A percentile compares a stretch with the other conserved stretches of the same genome.
Evolutionary conservation across 2,888 invertebrate genomes (phyloP).

Genomic region (Chymomyza amoena): DNA sequence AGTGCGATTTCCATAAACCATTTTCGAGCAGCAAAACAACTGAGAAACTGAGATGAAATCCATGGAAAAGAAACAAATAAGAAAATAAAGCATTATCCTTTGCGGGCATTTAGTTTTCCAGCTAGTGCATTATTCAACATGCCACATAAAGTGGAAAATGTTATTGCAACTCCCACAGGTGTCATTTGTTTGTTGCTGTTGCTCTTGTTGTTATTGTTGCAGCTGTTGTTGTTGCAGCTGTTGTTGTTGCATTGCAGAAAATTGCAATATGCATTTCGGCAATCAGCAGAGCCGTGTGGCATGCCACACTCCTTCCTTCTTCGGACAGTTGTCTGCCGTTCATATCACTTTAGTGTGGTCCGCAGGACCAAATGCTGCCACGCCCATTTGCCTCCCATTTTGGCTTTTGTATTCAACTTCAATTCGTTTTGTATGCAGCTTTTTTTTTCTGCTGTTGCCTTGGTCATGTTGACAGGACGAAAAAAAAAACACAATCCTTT

Average conservation of each 20-base stretch:
- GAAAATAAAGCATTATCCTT: background rate
- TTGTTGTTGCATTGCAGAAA: background rate
- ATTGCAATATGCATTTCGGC: background rate
- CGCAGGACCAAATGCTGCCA: background rate
- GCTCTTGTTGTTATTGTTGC: background rate
- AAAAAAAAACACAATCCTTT: background rate
- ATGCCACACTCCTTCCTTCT: background rate
- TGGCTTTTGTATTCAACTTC: conserved; percentile 22
- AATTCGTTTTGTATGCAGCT: conserved; percentile 17
- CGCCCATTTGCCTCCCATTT: conserved; percentile 5
- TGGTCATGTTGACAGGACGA: conserved; percentile 6
- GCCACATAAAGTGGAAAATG: background rate
- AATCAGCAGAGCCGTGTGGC: background rate
- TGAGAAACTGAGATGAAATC: background rate
- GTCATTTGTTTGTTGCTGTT: conserved; percentile 27
- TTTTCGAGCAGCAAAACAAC: too few relatives aligned
- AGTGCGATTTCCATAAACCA: too few relatives aligned
- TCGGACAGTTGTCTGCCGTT: too few relatives aligned
- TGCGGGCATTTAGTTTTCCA: background rate
- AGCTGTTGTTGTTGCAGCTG: background rate
- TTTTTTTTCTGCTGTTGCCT: conserved; percentile 10
- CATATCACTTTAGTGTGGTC: background rate
- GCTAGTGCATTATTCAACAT: background rate
- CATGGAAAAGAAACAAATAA: background rate
- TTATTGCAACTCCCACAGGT: conserved; percentile 26